These are phyloP conservation scores for Aegotheles bennettii DNA, from an alignment of 2,113 vertebrate species.

Conservation along the genomic window DNA sequence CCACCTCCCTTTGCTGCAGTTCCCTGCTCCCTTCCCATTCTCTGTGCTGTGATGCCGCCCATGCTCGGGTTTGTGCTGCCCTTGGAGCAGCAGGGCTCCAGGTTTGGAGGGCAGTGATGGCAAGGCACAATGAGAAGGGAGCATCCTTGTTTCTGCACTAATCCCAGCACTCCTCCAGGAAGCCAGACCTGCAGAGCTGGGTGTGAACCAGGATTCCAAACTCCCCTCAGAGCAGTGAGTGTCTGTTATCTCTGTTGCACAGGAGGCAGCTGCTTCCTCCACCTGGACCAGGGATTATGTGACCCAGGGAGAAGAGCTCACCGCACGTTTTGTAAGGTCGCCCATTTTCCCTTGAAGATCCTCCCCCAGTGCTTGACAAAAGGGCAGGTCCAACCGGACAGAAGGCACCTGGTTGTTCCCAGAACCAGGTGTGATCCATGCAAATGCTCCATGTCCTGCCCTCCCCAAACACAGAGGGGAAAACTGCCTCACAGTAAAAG, in stretches of 20 bases:
- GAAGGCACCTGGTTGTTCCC: not conserved
- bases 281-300: not conserved
- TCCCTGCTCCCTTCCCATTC: not conserved
- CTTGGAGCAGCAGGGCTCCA: not conserved
- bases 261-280: not conserved
- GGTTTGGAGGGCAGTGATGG: not conserved
- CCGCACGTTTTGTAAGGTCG: not conserved
- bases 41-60: not conserved
- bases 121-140: not conserved
- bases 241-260: not conserved
- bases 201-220: not conserved
- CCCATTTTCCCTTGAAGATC: not conserved
- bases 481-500: not conserved
- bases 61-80: not conserved
- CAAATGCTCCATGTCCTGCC: not conserved
- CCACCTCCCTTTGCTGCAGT: accelerated
- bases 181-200: not conserved
- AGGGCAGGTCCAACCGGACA: not conserved
- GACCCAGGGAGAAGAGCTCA: not conserved
- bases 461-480: not conserved
- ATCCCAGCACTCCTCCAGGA: not conserved
- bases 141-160: not conserved
- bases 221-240: not conserved
- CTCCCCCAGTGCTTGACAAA: not conserved
- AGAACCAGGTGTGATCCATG: not conserved